Percentiles rank a stretch among this genome's conserved stretches.
Conservation (phyloP, 2,888 invertebrate species). For the Dicyrtomina minuta region DNA sequence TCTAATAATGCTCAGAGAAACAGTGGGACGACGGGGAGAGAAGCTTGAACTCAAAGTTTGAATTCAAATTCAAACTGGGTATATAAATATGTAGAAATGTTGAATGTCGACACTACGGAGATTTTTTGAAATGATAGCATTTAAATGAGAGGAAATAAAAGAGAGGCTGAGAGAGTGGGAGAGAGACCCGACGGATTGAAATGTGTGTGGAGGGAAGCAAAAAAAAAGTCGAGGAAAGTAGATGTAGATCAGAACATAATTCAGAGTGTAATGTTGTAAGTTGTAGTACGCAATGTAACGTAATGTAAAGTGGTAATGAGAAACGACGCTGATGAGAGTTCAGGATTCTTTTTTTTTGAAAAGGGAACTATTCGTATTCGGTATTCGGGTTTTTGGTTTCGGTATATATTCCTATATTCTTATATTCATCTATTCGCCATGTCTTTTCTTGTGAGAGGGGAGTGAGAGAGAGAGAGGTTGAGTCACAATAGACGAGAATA, state of each 20-base stretch:
- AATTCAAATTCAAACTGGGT: too few species aligned
- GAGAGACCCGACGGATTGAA: constrained; percentile 3
- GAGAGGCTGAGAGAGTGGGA: not conserved
- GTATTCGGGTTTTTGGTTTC: constrained; percentile 9
- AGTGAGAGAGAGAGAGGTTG: constrained; percentile 3
- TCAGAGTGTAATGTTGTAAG: constrained; percentile 24
- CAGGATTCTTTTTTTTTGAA: constrained; percentile 23
- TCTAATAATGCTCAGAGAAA: too few species aligned
- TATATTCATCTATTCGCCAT: too few species aligned
- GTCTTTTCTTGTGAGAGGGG: constrained; percentile 8
- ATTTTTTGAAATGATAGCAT: not conserved
- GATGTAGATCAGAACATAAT: constrained; percentile 1
- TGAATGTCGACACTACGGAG: too few species aligned
- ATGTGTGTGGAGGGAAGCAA: too few species aligned
- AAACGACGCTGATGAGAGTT: constrained; percentile 26
- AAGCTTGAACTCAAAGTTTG: too few species aligned
- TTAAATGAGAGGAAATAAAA: constrained; percentile 6
- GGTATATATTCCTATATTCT: too few species aligned
- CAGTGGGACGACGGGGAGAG: too few species aligned
- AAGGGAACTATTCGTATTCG: not conserved
- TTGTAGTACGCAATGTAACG: constrained; percentile 11
- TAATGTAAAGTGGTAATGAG: constrained; percentile 27
- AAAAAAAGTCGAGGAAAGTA: not conserved
- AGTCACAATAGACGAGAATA: constrained; percentile 19
- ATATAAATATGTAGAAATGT: too few species aligned